Evolutionary conservation across 2,113 vertebrate species (phyloP), one percentile per base, ranked within the genome.

Genomic region (Maccullochella peelii): DNA sequence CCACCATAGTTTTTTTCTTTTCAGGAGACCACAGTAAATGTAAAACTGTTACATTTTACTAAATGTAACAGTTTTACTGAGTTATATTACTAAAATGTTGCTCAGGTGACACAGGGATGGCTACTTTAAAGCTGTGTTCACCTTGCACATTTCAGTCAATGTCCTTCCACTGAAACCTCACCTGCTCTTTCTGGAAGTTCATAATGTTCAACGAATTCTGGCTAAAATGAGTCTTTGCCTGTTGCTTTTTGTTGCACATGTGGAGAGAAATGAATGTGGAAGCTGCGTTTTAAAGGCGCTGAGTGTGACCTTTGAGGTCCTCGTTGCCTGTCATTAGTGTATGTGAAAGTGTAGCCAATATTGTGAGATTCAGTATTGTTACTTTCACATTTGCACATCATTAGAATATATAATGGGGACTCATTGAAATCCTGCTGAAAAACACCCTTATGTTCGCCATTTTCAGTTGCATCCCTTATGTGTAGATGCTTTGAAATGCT

Each of bases 401-500:
- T 91, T 90, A 77, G 75, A 88, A 83, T 80, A 52, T 58, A 75
- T 89, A 77, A 92, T 76, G 49, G 77, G 75, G 66, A 47, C 70
- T 77, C 71, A 91, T 89, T 91, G 79, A 93, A 91, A 90, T 54
- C 82, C 74, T 38, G 61, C 58, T 76, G 68, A 85, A 86, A 83
- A 85, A 79, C 77, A 52, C 16, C 44, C 67, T 80, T 3, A 57
- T 84, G 59, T 75, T 79, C 20, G 10, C 23, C n/a, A 23, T 86
- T 82, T 71, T 83, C 44, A 69, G 79, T 66, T 68, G 77, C 66
- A 52, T 68, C 40, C 44, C 0, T 11, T 75, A 55, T 79, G 66
- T 82, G 71, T 42, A 67, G 81, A 74, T 23, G 72, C 89, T 93
- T 95, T 95, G 92, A 95, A 93, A 93, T 95, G 93, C 89, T 94